These are phyloP conservation scores for Plotosus lineatus DNA, from an alignment of 2,113 vertebrate genomes.

Conservation along the genomic window DNA sequence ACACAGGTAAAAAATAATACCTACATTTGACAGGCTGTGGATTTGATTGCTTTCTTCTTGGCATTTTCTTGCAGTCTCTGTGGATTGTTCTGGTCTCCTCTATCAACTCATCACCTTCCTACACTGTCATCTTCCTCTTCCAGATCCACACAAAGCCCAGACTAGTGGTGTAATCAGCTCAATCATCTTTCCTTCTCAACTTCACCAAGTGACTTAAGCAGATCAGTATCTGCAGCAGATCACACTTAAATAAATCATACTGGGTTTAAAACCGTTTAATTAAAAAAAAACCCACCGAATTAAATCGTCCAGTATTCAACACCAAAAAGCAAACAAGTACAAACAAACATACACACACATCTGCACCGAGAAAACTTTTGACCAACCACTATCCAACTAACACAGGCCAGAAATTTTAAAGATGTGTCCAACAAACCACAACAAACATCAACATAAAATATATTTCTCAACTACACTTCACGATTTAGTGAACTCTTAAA, in stretches of 20 bases:
- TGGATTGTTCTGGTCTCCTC: slow-evolving; percentile 55
- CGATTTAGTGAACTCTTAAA: not conserved
- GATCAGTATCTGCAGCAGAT: not conserved
- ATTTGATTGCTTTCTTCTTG: slow-evolving; percentile 89
- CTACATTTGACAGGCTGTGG: slow-evolving; percentile 91
- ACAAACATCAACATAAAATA: not conserved
- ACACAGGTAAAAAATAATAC: slow-evolving; percentile 41
- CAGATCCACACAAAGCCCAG: slow-evolving; percentile 51
- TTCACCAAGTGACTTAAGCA: not conserved
- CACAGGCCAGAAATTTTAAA: not conserved
- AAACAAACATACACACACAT: not conserved
- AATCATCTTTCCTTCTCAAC: slow-evolving; percentile 27
- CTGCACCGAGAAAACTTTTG: not conserved
- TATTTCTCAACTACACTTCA: not conserved
- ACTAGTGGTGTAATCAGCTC: slow-evolving; percentile 39
- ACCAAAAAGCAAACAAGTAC: not conserved
- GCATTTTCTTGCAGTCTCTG: slow-evolving; percentile 78
- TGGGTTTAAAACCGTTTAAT: not conserved
- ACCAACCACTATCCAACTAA: not conserved
- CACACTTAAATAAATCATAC: not conserved
- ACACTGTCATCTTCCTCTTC: slow-evolving; percentile 60
- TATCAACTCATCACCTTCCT: slow-evolving; percentile 48
- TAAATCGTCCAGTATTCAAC: too few species aligned
- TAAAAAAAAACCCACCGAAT: not conserved
- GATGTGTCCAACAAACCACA: not conserved